These are phyloP conservation scores for Aphrophora alni DNA, from an alignment of 2,888 invertebrate species.

Conservation along the genomic window DNA sequence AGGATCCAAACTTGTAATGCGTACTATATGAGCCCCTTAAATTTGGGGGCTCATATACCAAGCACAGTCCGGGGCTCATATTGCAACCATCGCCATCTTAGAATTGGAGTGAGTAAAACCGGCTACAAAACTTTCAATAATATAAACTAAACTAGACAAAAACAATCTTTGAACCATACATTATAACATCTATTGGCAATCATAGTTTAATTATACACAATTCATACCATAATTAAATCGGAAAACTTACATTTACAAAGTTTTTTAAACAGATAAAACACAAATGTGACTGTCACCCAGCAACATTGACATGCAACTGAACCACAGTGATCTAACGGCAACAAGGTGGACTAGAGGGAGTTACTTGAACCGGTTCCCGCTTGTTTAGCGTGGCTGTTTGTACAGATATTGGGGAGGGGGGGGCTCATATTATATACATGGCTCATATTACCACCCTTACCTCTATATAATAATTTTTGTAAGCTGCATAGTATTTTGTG, in stretches of 20 bases:
- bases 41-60: too few species aligned
- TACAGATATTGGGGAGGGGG: not conserved
- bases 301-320: not conserved
- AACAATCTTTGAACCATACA: too few species aligned
- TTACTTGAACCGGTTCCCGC: not conserved
- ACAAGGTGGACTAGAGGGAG: not conserved
- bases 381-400: not conserved
- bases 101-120: too few species aligned
- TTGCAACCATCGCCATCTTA: too few species aligned
- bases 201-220: not conserved
- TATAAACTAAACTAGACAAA: too few species aligned
- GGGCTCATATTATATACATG: not conserved
- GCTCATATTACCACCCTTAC: conserved; percentile 16
- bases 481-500: too few species aligned
- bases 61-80: too few species aligned
- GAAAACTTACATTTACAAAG: too few species aligned
- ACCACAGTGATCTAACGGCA: not conserved
- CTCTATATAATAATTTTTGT: not conserved
- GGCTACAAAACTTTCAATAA: too few species aligned
- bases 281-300: not conserved
- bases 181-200: not conserved
- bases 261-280: conserved; percentile 4
- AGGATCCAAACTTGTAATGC: not conserved
- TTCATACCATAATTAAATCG: too few species aligned
- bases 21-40: conserved; percentile 7